phyloP scores from a whole-genome alignment of 2,888 invertebrate species.

The Hypercompe scribonia region DNA sequence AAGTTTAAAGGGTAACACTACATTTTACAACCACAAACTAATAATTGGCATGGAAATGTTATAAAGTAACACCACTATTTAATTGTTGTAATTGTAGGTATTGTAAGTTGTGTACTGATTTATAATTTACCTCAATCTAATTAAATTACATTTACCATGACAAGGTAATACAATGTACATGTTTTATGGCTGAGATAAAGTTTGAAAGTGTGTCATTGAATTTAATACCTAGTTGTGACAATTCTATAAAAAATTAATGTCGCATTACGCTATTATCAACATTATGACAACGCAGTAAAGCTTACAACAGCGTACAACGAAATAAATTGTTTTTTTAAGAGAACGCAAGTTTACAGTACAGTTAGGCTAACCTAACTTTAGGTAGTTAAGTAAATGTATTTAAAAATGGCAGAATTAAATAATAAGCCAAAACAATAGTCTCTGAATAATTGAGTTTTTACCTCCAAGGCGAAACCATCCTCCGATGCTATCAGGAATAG shows the following conservation, averaged over 20 bases:
- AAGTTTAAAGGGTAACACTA: not conserved
- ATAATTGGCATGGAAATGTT: not conserved
- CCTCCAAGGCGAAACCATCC: constrained; percentile 95
- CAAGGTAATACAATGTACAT: not conserved
- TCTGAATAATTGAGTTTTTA: constrained; percentile 63
- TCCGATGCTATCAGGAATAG: constrained; percentile 93
- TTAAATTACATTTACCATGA: not conserved
- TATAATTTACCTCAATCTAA: not conserved
- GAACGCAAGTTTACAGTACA: constrained; percentile 11
- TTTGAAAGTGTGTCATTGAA: constrained; percentile 54
- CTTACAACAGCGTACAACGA: constrained; percentile 22
- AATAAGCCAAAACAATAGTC: not conserved
- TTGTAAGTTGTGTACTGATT: not conserved
- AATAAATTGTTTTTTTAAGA: constrained; percentile 21
- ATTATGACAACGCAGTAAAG: constrained; percentile 32
- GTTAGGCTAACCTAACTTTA: constrained; percentile 3
- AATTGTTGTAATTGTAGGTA: not conserved
- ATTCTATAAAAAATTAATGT: constrained; percentile 25
- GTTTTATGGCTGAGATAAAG: constrained; percentile 21
- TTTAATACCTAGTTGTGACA: constrained; percentile 66
- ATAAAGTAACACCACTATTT: not conserved
- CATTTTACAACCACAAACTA: not conserved
- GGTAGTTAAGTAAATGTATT: not conserved
- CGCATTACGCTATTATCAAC: constrained; percentile 17
- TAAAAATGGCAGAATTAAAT: not conserved